Evolutionary conservation across 2,113 vertebrate species (phyloP).

Genomic region (Eretmochelys imbricata): DNA sequence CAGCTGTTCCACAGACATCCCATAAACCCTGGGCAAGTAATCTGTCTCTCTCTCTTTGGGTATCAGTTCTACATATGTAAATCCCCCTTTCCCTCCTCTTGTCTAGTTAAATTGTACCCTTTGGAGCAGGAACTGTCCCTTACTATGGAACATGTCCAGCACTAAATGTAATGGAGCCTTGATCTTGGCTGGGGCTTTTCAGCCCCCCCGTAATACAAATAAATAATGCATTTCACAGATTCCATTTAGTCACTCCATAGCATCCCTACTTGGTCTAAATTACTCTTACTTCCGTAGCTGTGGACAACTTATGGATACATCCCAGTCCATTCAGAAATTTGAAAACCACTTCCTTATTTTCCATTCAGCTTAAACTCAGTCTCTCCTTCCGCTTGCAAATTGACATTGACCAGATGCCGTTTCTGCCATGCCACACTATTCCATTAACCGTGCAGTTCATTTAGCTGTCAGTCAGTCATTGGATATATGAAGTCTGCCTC

Average conservation of each 20-base stretch:
- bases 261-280: rapidly evolving
- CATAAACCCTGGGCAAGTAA: neutral
- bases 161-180: neutral
- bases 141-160: neutral
- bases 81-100: no score
- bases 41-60: neutral
- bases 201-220: neutral
- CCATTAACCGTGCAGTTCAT: neutral
- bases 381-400: neutral
- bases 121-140: neutral
- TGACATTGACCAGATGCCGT: neutral
- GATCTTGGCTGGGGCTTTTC: neutral
- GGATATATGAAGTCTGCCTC: neutral
- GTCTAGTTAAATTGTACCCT: neutral
- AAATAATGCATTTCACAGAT: neutral
- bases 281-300: neutral
- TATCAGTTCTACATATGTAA: neutral
- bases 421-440: neutral
- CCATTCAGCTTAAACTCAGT: neutral
- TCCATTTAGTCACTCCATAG: neutral
- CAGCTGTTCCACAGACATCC: neutral
- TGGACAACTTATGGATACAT: rapidly evolving
- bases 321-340: neutral
- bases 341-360: neutral
- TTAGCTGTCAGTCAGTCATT: neutral